Evolutionary conservation across 2,113 vertebrate species (phyloP), one percentile per base, ranked within the genome.

Genomic region (Eretmochelys imbricata): DNA sequence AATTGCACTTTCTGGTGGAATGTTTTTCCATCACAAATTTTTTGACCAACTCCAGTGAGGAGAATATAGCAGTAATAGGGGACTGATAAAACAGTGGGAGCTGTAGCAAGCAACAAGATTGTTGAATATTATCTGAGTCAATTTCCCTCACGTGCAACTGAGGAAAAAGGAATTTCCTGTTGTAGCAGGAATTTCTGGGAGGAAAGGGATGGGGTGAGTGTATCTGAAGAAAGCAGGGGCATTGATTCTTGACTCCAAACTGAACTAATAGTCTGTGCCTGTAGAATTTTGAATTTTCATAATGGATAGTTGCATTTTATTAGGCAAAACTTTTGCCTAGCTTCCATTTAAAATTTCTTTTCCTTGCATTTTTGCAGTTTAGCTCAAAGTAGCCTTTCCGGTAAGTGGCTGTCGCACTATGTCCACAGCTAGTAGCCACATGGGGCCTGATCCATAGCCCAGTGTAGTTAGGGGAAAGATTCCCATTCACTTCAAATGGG

Each of bases 201-300:
- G 38, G 22, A 69, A 76, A 78, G 24, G 6, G 0, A 1, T 0
- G 13, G 31, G 16, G 1, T 55, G 35, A 16, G 48, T 0, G 10
- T 93, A 27, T 62, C 35, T 55, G 42, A 3, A 5, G 62, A 55
- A 1, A 2, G 38, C 6, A 42, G n/a, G 20, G 38, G 5, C 59
- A 0, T 20, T 46, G 6, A 1, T 6, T 20, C 16, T 24, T 1
- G 51, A 51, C 46, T 9, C 51, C 57, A 83, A 50, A 3, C 4
- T 65, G 38, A 80, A 48, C 59, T 81, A 2, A 35, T n/a, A 65
- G 2, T 38, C 22, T 84, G 80, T 72, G 24, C 0, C 0, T 7
- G 17, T 5, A 80, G 10, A 12, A 10, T 4, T 83, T 85, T 90
- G 69, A 55, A 24, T 85, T 27, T 3, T 1, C 50, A 13, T 11